Evolutionary conservation across 2,797 vertebrate species (phyloP).

Genomic region (Huso huso): DNA sequence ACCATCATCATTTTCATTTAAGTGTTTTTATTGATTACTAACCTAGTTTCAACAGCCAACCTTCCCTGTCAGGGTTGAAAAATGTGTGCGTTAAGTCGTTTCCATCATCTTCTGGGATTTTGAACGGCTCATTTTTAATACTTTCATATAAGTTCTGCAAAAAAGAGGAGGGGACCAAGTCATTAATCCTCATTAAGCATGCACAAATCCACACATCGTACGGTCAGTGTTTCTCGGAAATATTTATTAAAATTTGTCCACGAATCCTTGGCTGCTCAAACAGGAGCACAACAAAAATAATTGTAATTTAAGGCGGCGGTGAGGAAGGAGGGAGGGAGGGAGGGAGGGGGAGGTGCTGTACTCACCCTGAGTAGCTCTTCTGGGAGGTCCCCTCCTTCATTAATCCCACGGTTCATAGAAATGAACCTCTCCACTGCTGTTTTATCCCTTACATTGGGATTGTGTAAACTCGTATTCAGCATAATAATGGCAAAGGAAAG

Average conservation of each 20-base stretch:
- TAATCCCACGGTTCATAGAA: slow-evolving; percentile 95
- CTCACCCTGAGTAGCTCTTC: slow-evolving; percentile 90
- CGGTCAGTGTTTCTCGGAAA: too few relatives aligned
- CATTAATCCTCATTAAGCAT: neutral
- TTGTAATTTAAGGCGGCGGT: neutral
- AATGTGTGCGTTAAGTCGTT: slow-evolving; percentile 95
- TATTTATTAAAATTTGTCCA: too few relatives aligned
- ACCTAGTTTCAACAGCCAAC: slow-evolving; percentile 96
- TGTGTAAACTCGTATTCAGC: slow-evolving; percentile 96
- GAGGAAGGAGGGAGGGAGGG: neutral
- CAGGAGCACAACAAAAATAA: neutral
- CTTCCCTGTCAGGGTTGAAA: slow-evolving; percentile 96
- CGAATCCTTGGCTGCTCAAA: too few relatives aligned
- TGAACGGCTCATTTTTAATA: slow-evolving; percentile 96
- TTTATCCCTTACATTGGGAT: slow-evolving; percentile 93
- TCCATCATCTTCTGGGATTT: slow-evolving; percentile 95
- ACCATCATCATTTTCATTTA: too few relatives aligned
- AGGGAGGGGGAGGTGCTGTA: neutral
- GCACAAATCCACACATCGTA: neutral
- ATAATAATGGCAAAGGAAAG: slow-evolving; percentile 96
- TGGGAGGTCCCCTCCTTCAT: slow-evolving; percentile 90
- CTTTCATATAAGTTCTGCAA: slow-evolving; percentile 93
- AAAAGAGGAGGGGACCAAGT: slow-evolving; percentile 15
- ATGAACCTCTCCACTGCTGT: slow-evolving; percentile 90
- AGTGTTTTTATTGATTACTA: slow-evolving; percentile 35